These are phyloP conservation scores for Linnaemya tessellans DNA, from an alignment of 2,888 invertebrate species.

Conservation along the genomic window DNA sequence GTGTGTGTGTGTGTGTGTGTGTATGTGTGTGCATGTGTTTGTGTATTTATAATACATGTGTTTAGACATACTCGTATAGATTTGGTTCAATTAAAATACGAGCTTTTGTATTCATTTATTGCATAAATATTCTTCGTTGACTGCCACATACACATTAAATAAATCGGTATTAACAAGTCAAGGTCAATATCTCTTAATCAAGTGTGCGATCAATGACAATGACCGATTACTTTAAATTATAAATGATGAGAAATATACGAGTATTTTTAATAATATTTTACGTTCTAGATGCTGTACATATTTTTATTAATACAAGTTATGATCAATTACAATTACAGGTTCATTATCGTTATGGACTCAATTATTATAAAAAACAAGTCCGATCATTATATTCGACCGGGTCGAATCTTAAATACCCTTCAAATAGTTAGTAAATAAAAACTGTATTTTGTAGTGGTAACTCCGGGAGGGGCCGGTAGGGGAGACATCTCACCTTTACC, in stretches of 20 bases:
- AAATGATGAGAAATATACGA: slow-evolving; percentile 45
- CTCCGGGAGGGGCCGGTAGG: too few species aligned
- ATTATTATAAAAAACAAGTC: background rate
- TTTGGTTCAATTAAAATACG: slow-evolving; percentile 68
- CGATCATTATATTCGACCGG: too few species aligned
- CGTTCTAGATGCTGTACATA: background rate
- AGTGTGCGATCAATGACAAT: slow-evolving; percentile 70
- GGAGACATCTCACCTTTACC: too few species aligned
- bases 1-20: background rate
- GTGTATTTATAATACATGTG: too few species aligned
- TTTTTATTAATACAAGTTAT: slow-evolving; percentile 35
- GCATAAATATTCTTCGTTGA: slow-evolving; percentile 44
- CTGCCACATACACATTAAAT: slow-evolving; percentile 36
- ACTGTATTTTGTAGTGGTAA: too few species aligned
- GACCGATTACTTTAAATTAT: slow-evolving; percentile 70
- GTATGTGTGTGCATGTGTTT: background rate
- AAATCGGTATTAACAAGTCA: slow-evolving; percentile 71
- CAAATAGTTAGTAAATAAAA: too few species aligned
- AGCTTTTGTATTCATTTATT: slow-evolving; percentile 35
- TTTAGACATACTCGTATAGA: background rate
- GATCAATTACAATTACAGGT: slow-evolving; percentile 58
- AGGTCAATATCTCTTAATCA: slow-evolving; percentile 72
- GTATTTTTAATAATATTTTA: slow-evolving; percentile 29
- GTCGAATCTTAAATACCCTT: too few species aligned
- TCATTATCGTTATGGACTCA: slow-evolving; percentile 38